A percentile compares a stretch with the other conserved stretches of the same genome.
phyloP scores from a whole-genome alignment of 2,113 vertebrate species.

The Phoenicopterus ruber region DNA sequence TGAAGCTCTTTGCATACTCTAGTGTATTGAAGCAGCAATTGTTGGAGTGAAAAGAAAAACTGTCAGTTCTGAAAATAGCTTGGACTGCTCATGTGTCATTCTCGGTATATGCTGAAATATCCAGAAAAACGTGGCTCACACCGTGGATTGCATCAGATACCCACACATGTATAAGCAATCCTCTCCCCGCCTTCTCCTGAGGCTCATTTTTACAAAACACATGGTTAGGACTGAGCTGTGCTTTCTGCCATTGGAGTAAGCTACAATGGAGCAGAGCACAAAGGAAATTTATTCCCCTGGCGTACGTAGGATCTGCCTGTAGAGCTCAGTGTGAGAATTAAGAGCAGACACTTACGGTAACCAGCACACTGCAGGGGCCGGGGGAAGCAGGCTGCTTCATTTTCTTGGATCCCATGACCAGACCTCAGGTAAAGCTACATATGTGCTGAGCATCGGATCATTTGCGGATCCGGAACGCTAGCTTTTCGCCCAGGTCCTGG shows the following conservation, averaged over 20 bases:
- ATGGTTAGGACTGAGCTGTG: neutral
- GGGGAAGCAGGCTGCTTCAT: neutral
- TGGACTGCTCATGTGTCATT: slow-evolving; percentile 34
- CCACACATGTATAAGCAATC: neutral
- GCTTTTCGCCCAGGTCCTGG: neutral
- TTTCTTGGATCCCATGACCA: neutral
- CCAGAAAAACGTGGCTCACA: slow-evolving; percentile 31
- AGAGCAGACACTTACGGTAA: neutral
- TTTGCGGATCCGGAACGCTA: neutral
- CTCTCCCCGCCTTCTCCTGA: neutral
- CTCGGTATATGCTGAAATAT: slow-evolving; percentile 16
- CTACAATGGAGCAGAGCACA: neutral
- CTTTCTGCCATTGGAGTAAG: slow-evolving; percentile 8
- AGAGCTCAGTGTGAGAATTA: neutral
- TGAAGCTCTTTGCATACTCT: slow-evolving; percentile 29
- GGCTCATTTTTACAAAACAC: slow-evolving; percentile 11
- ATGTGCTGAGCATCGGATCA: neutral
- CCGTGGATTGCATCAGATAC: slow-evolving; percentile 2
- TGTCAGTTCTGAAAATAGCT: slow-evolving; percentile 57
- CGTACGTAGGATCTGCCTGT: neutral
- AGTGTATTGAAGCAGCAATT: slow-evolving; percentile 37
- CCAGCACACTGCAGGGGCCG: neutral
- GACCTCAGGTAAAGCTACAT: neutral
- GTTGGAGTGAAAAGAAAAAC: slow-evolving; percentile 36
- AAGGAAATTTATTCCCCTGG: neutral